These are phyloP conservation scores for Heterotis niloticus DNA, from an alignment of 2,113 vertebrate genomes.

Conservation along the genomic window DNA sequence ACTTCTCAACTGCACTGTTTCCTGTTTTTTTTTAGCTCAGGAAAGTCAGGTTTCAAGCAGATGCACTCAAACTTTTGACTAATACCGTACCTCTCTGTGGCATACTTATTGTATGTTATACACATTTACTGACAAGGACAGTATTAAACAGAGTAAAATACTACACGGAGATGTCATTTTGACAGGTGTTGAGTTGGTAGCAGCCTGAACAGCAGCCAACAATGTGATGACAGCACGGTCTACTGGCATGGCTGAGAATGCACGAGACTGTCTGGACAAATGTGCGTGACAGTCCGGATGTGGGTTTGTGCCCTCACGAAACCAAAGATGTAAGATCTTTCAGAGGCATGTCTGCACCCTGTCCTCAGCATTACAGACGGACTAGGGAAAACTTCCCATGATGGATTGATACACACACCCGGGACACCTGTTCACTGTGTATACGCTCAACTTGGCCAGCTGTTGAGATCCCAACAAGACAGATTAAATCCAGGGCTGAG, in stretches of 20 bases:
- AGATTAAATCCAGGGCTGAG: background rate
- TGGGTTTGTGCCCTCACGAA: background rate
- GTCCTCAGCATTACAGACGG: background rate
- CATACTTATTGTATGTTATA: too few species aligned
- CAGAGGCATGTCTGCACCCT: too few species aligned
- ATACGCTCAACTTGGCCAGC: background rate
- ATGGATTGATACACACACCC: background rate
- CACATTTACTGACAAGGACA: too few species aligned
- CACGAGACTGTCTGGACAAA: background rate
- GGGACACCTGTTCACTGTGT: background rate
- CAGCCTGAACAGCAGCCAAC: background rate
- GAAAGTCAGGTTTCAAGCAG: too few species aligned
- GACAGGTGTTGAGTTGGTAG: background rate
- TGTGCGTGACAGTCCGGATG: background rate
- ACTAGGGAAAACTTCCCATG: too few species aligned
- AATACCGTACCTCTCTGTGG: too few species aligned
- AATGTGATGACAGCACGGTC: background rate
- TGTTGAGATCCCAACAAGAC: background rate
- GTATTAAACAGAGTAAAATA: too few species aligned
- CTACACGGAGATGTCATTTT: background rate
- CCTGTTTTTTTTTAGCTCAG: too few species aligned
- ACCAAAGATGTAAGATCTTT: background rate
- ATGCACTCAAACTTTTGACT: too few species aligned
- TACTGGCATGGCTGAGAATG: background rate
- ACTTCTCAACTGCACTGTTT: too few species aligned